Evolutionary conservation across 1,140 invertebrate genomes (phyloP), one percentile per base, ranked within the genome.

Genomic region (Anadara kagoshimensis): DNA sequence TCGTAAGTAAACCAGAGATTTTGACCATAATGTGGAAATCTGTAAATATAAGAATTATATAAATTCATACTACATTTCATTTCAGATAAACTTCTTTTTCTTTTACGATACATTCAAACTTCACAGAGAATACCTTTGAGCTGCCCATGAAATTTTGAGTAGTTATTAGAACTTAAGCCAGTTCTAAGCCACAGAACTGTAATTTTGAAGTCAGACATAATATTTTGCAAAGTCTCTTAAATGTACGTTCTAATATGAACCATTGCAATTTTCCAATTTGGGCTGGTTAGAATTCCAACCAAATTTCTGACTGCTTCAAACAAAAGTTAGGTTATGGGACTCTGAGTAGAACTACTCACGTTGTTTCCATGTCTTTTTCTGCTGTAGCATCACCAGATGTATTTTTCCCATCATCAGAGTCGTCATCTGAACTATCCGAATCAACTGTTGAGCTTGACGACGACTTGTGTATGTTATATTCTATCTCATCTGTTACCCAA

Each of bases 1-100:
- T 82, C 80, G 71, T 85, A 88, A 5, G 78, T 82, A 74, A 88
- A 89, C 86, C 88, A 90, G 44, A 89, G 64, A 73, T 90, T 90
- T 76, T 90, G 88, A 18, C 89, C 87, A 63, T 73, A 62, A 59
- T 79, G 82, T 20, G 89, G 89, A 71, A 86, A 66, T 45, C 89
- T 90, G 44, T 67, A 79, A 77, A 65, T 56, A 59, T 58, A 24
- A 69, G 3, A 65, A 44, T 26, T n/a, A 41, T 10, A 49, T n/a
- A 49, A 2, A 11, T 18, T 1, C 4, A 14, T 49, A 18, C n/a
- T 49, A 11, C 2, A n/a, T 49, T 49, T 49, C 4, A 49, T 18
- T 4, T 4, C 1, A 49, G 14, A 49, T 11, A 2, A 18, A 2
- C 4, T 49, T n/a, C 11, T 49, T n/a, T 49, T 11, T 18, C n/a